Evolutionary conservation across 2,797 vertebrate species (phyloP).

Genomic region (Botia almorhae): DNA sequence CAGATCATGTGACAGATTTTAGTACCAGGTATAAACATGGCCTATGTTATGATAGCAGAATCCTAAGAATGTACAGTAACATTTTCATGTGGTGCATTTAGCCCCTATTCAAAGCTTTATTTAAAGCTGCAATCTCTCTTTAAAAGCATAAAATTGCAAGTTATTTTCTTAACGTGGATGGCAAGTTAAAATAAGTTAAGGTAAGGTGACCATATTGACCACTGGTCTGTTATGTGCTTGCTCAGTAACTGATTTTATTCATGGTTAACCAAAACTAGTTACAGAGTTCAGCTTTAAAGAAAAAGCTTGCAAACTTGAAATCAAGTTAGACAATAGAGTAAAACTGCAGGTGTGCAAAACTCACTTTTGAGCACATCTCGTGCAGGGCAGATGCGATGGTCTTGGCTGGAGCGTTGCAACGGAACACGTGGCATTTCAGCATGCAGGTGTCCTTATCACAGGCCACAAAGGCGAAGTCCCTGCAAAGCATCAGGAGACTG

Average conservation of each 20-base stretch:
- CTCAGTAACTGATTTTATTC: too few relatives aligned
- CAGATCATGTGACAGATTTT: neutral
- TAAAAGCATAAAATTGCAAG: too few relatives aligned
- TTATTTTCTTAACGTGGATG: too few relatives aligned
- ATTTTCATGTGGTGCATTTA: neutral
- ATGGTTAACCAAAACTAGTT: too few relatives aligned
- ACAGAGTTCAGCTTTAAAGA: too few relatives aligned
- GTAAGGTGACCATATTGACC: too few relatives aligned
- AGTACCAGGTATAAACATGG: neutral
- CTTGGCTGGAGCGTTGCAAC: constrained; percentile 91
- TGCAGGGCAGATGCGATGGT: constrained; percentile 91
- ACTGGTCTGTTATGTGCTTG: too few relatives aligned
- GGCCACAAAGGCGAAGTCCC: constrained; percentile 96
- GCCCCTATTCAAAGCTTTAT: too few relatives aligned
- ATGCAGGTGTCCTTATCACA: constrained; percentile 94
- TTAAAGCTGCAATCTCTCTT: too few relatives aligned
- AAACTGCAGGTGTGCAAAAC: neutral
- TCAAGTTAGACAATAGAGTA: neutral
- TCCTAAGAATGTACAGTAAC: neutral
- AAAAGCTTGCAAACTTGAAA: too few relatives aligned
- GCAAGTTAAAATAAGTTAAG: too few relatives aligned
- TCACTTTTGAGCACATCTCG: constrained; percentile 92
- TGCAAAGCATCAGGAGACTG: constrained; percentile 64
- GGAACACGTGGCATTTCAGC: constrained; percentile 97
- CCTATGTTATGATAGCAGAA: neutral